Evolutionary conservation across 2,797 vertebrate species (phyloP), one percentile per base, ranked within the genome.

Genomic region (Anniella stebbinsi): DNA sequence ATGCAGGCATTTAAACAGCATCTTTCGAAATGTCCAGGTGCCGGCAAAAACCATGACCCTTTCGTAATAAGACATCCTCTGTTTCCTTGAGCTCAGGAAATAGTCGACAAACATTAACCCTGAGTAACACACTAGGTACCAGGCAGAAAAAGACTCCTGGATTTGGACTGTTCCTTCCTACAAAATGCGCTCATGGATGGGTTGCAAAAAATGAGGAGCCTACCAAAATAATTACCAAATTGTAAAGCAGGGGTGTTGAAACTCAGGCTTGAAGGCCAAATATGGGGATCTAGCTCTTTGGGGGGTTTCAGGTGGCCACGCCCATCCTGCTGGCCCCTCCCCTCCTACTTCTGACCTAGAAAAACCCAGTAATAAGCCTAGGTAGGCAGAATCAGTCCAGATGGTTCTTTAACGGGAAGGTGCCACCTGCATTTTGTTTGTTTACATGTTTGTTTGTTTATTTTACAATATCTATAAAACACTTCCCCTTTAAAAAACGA

Each of bases 1-100:
- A 93, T 66, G 36, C 75, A 73, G 92, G 92, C 73, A 83, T 76
- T 60, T 78, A 80, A 69, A 89, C 92, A 82, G 8, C 92, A 82
- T 92, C 92, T 92, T 80, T 91, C 89, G 89, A 95, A 95, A 94
- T 91, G 93, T 8, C 69, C 87, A 0, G 63, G 80, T 1, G 0
- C 0, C 80, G 88, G 30, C 33, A 93, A 87, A 6, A 69, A 18
- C 87, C 73, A 2, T n/a, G 81, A 87, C 60, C 48, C 8, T 86
- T 48, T 33, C 4, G 1, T 8, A 13, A 67, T 86, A 1, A 28
- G 81, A 8, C 17, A 0, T 12, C 1, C 57, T 87, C 86, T 70
- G 63, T 38, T 36, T 83, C 45, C 1, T 0, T 23, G 88, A 60
- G 23, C 69, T 91, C 51, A 83, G 78, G 25, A 83, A 77, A 80